A percentile compares a stretch with the other conserved stretches of the same genome.
Evolutionary conservation across 2,113 vertebrate genomes (phyloP).

Genomic region (Apus apus): DNA sequence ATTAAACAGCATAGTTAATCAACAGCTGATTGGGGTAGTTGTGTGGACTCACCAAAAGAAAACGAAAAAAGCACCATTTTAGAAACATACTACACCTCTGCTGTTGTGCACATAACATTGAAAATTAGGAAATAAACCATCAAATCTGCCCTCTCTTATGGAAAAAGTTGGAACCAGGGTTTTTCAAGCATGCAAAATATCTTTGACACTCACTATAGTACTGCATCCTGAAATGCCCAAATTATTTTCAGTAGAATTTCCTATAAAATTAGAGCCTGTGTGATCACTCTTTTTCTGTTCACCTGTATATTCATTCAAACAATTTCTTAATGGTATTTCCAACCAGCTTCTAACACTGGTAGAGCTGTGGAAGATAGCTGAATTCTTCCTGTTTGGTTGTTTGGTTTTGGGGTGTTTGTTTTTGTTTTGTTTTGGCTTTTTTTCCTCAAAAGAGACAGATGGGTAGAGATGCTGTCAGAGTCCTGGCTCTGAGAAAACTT

Average conservation of each 20-base stretch:
- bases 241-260: background rate
- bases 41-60: background rate
- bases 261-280: background rate
- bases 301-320: background rate
- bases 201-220: background rate
- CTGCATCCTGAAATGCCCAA: background rate
- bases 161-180: background rate
- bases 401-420: background rate
- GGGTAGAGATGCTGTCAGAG: slow-evolving; percentile 56
- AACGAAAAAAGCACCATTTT: background rate
- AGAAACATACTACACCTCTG: background rate
- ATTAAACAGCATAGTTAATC: background rate
- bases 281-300: background rate
- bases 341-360: background rate
- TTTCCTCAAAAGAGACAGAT: slow-evolving; percentile 23
- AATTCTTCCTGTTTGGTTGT: background rate
- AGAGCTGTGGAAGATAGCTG: background rate
- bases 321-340: background rate
- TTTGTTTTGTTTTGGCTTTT: background rate
- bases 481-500: slow-evolving; percentile 57
- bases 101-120: background rate
- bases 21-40: background rate
- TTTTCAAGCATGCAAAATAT: background rate
- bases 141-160: background rate
- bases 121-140: background rate